Base-by-base conservation (phyloP, 53 echinoderm and acorn worm genomes). In the Echinarachnius parma region DNA sequence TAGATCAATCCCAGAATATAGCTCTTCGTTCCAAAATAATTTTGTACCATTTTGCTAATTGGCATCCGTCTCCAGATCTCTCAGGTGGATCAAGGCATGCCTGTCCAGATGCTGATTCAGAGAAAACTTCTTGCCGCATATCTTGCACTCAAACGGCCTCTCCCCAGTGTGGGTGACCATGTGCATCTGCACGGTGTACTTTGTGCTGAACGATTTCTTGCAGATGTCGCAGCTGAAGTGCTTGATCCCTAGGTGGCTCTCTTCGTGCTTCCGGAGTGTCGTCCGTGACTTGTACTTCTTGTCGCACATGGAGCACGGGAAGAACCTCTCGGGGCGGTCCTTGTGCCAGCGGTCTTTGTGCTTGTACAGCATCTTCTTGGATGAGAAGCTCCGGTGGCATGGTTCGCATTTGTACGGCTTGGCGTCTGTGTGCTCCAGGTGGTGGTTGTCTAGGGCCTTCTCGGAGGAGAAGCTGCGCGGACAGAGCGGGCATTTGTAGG, bases 391-490 rank as follows among this genome's bases (percentile, higher is more conserved):
- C 60, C 34, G 31, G 21, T 9, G 21, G 34, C 60, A 60, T 5
- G 60, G 60, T 15, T 60, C 33, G 9, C 60, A 60, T 60, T 60
- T 60, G 18, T 20, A 60, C 20, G 33, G 60, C 34, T 60, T 60
- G 34, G 32, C 1, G 8, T 34, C 60, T n/a, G 60, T 31, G 34
- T 60, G 60, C 20, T 60, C 60, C 31, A 19, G 32, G 20, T 60
- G 25, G 60, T 60, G 60, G 60, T 60, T 60, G 31, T 60, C 34
- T 4, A 9, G 18, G 2, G 33, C 60, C n/a, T 30, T 3, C 33
- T 3, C 3, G 1, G 60, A 18, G 32, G 19, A 7, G 60, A 60
- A 60, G 5, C 32, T 60, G 9, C 60, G 32, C 0, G 60, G 60
- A 34, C 60, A 60, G 3, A 33, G 60, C 16, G 31, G 9, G 18